Evolutionary conservation across 2,888 invertebrate genomes (phyloP).

Genomic region (Latrodectus elegans): DNA sequence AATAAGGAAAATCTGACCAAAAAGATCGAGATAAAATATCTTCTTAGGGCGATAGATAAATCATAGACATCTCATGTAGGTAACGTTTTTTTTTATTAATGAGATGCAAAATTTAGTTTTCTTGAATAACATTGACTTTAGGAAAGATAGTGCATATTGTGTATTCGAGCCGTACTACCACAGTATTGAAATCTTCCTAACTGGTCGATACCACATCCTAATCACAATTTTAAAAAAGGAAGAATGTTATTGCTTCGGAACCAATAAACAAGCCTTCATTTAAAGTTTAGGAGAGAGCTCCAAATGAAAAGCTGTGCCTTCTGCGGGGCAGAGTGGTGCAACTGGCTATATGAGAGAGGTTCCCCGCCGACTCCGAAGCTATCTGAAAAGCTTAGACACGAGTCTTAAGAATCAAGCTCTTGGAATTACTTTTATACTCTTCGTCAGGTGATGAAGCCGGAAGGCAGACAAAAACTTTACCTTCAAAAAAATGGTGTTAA

Average conservation of each 20-base stretch:
- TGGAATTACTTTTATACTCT: slow-evolving; percentile 19
- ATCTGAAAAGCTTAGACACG: no score
- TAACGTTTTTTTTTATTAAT: slow-evolving; percentile 24
- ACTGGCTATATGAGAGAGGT: slow-evolving; percentile 5
- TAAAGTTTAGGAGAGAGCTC: slow-evolving; percentile 20
- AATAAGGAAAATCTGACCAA: no score
- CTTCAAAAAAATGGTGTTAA: slow-evolving; percentile 18
- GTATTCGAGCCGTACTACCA: no score
- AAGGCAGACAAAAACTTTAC: no score
- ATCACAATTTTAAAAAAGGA: neutral
- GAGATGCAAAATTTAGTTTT: slow-evolving; percentile 24
- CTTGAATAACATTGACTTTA: neutral
- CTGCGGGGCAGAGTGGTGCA: slow-evolving; percentile 8
- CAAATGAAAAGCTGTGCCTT: no score
- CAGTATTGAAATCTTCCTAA: no score
- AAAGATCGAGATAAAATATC: slow-evolving; percentile 20
- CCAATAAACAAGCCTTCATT: slow-evolving; percentile 38
- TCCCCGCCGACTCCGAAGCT: slow-evolving; percentile 15
- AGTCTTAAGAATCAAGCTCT: neutral
- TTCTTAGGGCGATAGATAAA: slow-evolving; percentile 17
- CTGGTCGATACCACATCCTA: neutral
- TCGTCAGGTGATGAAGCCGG: slow-evolving; percentile 12
- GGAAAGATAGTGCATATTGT: neutral
- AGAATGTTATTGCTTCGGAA: slow-evolving; percentile 16
- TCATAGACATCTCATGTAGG: slow-evolving; percentile 13